Percentiles rank a stretch among this genome's conserved stretches.
Conservation (phyloP, 2,888 invertebrate species). For the Caradrina kadenii region DNA sequence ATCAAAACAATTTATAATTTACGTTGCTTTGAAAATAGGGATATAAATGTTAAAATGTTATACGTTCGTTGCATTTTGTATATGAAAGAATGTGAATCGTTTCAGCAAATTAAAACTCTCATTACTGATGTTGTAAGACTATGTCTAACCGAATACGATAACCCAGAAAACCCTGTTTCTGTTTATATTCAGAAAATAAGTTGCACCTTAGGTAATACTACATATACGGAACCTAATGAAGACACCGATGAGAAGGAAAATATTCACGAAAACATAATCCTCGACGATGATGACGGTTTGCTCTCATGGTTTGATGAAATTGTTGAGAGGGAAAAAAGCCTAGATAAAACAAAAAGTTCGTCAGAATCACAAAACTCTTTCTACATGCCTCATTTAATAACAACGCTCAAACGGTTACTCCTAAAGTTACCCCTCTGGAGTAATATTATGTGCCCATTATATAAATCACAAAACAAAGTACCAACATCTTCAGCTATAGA, state of each 20-base stretch:
- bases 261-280: constrained; percentile 48
- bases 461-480: constrained; percentile 47
- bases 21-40: constrained; percentile 48
- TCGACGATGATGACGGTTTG: constrained; percentile 48
- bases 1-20: constrained; percentile 45
- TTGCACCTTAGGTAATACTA: constrained; percentile 47
- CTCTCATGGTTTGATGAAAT: constrained; percentile 50
- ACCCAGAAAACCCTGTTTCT: constrained; percentile 46
- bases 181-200: constrained; percentile 48
- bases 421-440: constrained; percentile 51
- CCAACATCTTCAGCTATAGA: constrained; percentile 51
- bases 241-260: constrained; percentile 48
- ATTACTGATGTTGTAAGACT: constrained; percentile 47
- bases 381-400: constrained; percentile 51
- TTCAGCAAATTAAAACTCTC: constrained; percentile 48
- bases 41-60: constrained; percentile 49
- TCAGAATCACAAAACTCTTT: constrained; percentile 46
- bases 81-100: constrained; percentile 48
- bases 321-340: constrained; percentile 47
- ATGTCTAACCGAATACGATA: constrained; percentile 49
- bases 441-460: constrained; percentile 51
- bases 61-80: constrained; percentile 48
- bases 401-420: constrained; percentile 49
- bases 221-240: constrained; percentile 45
- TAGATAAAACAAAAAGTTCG: constrained; percentile 46